Evolutionary conservation across 2,888 invertebrate genomes (phyloP).

Genomic region (Plebejus melissa): DNA sequence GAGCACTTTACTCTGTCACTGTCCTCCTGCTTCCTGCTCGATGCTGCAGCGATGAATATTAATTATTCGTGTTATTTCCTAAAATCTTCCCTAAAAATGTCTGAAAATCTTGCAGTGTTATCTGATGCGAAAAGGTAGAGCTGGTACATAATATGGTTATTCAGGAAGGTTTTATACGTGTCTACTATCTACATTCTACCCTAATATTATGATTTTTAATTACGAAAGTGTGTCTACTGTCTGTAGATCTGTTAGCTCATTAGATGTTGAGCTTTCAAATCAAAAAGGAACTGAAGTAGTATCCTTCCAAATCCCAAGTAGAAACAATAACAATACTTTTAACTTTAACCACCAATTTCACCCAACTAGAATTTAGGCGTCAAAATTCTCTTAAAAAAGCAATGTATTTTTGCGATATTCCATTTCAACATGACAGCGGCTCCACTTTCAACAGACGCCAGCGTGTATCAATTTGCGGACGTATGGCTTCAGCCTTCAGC

Average conservation of each 20-base stretch:
- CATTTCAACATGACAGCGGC: not conserved
- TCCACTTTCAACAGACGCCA: not conserved
- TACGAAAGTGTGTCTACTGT: too few species aligned
- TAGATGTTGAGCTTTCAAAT: too few species aligned
- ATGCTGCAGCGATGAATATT: constrained; percentile 2
- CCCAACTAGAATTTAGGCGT: not conserved
- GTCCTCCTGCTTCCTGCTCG: not conserved
- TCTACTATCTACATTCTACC: too few species aligned
- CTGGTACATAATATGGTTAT: too few species aligned
- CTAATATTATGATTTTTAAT: too few species aligned
- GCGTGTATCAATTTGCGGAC: not conserved
- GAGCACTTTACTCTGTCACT: not conserved
- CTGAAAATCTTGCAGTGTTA: not conserved
- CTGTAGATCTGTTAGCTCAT: too few species aligned
- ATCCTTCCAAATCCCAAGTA: too few species aligned
- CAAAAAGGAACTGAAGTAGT: too few species aligned
- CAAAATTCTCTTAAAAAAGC: not conserved
- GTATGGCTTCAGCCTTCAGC: not conserved
- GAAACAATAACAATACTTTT: too few species aligned
- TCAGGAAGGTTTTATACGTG: too few species aligned
- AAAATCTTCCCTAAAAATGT: not conserved
- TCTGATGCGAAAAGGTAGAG: too few species aligned
- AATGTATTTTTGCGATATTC: not conserved
- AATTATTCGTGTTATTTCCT: not conserved
- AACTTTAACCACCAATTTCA: not conserved